Conservation (phyloP, 2,888 invertebrate species). For the Stenodera caucasica region DNA sequence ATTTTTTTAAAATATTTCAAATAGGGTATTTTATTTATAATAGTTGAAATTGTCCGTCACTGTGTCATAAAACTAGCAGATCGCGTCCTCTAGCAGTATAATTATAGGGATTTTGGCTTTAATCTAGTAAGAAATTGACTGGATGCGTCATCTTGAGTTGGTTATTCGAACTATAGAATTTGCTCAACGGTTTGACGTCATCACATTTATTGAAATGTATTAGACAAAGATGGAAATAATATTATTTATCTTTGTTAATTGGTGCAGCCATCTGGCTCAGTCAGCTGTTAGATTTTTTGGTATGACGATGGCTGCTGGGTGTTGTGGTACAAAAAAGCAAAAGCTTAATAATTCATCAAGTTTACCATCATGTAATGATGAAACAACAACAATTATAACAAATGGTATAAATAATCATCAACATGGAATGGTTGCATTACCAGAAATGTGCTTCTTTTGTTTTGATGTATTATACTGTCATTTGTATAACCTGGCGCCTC, state of each 20-base stretch:
- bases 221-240: constrained; percentile 9
- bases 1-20: no score
- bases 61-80: no score
- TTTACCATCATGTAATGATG: constrained; percentile 51
- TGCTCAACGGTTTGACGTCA: constrained; percentile 18
- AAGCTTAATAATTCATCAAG: constrained; percentile 72
- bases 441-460: constrained; percentile 99
- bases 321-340: constrained; percentile 91
- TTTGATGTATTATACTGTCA: constrained; percentile 97
- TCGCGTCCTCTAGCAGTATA: no score
- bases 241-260: constrained; percentile 12
- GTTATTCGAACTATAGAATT: background rate
- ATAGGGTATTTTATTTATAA: no score
- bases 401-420: constrained; percentile 49
- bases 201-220: constrained; percentile 5
- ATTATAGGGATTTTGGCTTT: background rate
- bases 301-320: constrained; percentile 79
- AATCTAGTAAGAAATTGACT: background rate
- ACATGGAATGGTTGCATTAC: constrained; percentile 73
- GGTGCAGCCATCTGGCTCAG: constrained; percentile 36
- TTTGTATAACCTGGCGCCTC: constrained; percentile 89
- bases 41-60: no score
- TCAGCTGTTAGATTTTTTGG: constrained; percentile 41
- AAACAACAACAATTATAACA: constrained; percentile 45
- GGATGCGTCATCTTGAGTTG: background rate